Base-by-base conservation (phyloP, 2,113 vertebrate genomes). In the Actenoides lindsayi region DNA sequence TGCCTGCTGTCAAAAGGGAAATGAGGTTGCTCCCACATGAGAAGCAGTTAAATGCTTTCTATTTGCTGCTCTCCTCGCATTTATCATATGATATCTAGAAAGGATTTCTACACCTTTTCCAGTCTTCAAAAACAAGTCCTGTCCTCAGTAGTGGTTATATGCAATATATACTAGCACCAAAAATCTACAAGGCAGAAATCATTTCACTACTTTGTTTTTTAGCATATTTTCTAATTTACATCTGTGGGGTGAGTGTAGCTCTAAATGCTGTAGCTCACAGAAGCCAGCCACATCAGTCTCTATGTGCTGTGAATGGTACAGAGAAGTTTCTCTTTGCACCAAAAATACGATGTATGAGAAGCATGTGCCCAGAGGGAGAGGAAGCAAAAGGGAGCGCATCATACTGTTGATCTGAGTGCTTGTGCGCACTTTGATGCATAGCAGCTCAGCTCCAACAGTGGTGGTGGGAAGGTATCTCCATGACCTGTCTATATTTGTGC, bases 381-480 rank as follows among this genome's bases (percentile, higher is more conserved):
- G 16, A 67, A 56, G 39, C 10, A 50, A 62, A 70, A 31, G 41
- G 31, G 6, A 63, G 30, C 14, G 35, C 24, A 17, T 41, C 0
- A 1, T 15, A 15, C 4, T 50, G 56, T 39, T 31, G 16, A 23
- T 73, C 44, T 0, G 0, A 62, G 31, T 16, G 44, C 35, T 53
- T 31, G 4, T 12, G 33, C 24, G 23, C 14, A 11, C 16, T 54
- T 18, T 37, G 37, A n/a, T 73, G 63, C 57, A 83, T 41, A 80
- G 57, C 48, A 59, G 37, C 42, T 76, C 42, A 41, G 25, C 39
- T 51, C 59, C 68, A 91, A 23, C 31, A 79, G 24, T 1, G 2
- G 18, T 3, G 16, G 16, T 25, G 33, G 39, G 67, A 64, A 89
- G 25, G 19, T 0, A 1, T 15, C 39, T 6, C 46, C 54, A 20